Percentiles rank a stretch among this genome's conserved stretches.
phyloP scores from a whole-genome alignment of 2,888 invertebrate genomes.

The Atrina japonica region DNA sequence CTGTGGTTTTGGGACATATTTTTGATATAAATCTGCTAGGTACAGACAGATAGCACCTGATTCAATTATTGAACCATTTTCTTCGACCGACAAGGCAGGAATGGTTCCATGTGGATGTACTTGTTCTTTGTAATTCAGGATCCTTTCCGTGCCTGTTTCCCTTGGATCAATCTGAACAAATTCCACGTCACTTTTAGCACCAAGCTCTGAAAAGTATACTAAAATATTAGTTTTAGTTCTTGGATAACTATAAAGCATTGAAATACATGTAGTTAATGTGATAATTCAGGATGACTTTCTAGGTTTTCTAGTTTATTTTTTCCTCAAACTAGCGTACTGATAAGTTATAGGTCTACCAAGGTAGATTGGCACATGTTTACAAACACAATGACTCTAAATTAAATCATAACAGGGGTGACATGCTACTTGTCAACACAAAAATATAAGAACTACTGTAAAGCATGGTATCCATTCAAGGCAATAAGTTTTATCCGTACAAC shows the following conservation, averaged over 20 bases:
- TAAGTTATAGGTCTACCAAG: no score
- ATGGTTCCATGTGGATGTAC: constrained; percentile 62
- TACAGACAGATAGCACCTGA: constrained; percentile 73
- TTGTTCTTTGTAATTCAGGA: constrained; percentile 46
- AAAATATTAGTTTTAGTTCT: background rate
- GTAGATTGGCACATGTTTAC: no score
- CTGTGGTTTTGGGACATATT: constrained; percentile 54
- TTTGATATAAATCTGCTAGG: constrained; percentile 66
- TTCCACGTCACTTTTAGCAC: constrained; percentile 50
- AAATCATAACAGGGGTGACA: no score
- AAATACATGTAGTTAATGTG: no score
- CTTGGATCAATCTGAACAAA: constrained; percentile 46
- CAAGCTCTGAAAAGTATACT: constrained; percentile 55
- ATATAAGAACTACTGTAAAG: no score
- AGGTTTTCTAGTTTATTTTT: no score
- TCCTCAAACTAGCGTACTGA: no score
- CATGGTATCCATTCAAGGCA: no score
- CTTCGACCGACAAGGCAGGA: constrained; percentile 65
- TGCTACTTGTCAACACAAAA: no score
- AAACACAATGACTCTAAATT: no score
- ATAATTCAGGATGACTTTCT: no score
- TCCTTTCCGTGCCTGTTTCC: constrained; percentile 43
- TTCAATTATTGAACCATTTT: constrained; percentile 62
- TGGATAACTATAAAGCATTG: background rate
- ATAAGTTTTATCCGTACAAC: no score